Evolutionary conservation across 92 coral and sea anemone genomes (phyloP).

Genomic region (Epizoanthus illoricatus): DNA sequence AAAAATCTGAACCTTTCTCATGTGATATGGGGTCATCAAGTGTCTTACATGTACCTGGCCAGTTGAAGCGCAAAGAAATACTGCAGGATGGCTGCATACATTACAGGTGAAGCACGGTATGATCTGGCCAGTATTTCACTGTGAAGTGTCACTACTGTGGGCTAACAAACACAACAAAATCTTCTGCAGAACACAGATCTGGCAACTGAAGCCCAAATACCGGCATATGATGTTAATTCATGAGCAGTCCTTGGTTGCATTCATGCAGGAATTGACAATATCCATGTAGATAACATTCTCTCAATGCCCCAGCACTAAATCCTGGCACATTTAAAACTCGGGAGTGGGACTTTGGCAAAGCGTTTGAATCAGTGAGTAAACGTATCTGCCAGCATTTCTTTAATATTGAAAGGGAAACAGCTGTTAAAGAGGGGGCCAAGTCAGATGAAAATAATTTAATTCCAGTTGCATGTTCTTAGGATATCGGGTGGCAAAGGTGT

Average conservation of each 20-base stretch:
- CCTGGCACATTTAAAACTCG: conserved; percentile 35
- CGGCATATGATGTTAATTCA: conserved; percentile 59
- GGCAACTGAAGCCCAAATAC: conserved; percentile 59
- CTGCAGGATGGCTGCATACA: too few species aligned
- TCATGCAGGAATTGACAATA: conserved; percentile 47
- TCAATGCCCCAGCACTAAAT: neutral
- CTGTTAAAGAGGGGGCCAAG: conserved; percentile 13
- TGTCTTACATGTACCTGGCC: too few species aligned
- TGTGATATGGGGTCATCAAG: too few species aligned
- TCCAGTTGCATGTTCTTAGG: neutral
- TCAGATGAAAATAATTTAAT: neutral
- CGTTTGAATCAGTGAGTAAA: conserved; percentile 3
- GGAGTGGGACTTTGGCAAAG: neutral
- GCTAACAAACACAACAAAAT: too few species aligned
- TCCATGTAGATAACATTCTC: conserved; percentile 9
- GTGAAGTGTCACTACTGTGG: conserved; percentile 38
- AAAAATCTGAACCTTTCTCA: too few species aligned
- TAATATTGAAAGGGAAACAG: too few species aligned
- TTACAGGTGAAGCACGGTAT: conserved; percentile 32
- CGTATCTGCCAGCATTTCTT: too few species aligned
- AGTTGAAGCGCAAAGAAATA: too few species aligned
- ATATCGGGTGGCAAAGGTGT: conserved; percentile 52
- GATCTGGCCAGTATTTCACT: conserved; percentile 53
- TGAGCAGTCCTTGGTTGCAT: conserved; percentile 67
- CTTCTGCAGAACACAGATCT: neutral